Evolutionary conservation across 2,888 invertebrate species (phyloP), one percentile per base, ranked within the genome.

Genomic region (Pristionchus japonicus): DNA sequence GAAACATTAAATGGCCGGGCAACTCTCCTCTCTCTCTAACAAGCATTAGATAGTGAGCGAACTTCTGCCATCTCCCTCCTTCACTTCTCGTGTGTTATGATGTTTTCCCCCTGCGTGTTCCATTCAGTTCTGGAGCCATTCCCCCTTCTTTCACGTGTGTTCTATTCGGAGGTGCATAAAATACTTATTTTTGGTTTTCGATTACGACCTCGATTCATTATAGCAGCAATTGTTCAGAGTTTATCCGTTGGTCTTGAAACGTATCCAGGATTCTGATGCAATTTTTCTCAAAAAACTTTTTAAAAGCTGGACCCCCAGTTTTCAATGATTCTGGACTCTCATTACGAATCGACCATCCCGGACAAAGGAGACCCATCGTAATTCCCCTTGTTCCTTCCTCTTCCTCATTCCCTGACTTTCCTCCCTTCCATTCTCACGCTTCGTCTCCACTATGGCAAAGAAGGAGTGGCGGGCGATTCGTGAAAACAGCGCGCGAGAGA

Each of bases 41-140:
- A 37, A 70, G 70, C 70, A 70, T 70, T 70, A n/a, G n/a, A n/a
- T n/a, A 70, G 70, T 23, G 70, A 34, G 34, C 23, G 57, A 70
- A 67, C 64, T 57, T 27, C 37, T 70, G 70, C 70, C 70, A 37
- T 40, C 37, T 40, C 37, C 1, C n/a, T 57, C 57, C n/a, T n/a
- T n/a, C 57, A n/a, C n/a, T n/a, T 23, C 23, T 11, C 64, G 27
- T 17, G 70, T 70, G 70, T 70, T 70, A 70, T 70, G 70, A 70
- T 70, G 70, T 70, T 70, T 37, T 70, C 70, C 23, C 23, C 23
- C n/a, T 37, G n/a, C n/a, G n/a, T n/a, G 34, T 34, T 70, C 37
- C 70, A 57, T n/a, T 70, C 70, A 34, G 70, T 70, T 70, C 70
- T 70, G 70, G 70, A 70, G 70, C 70, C 11, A 67, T 67, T 67